Percentiles rank a stretch among this genome's conserved stretches.
Conservation (phyloP, 1,140 invertebrate species). For the Drosophila pallidifrons region DNA sequence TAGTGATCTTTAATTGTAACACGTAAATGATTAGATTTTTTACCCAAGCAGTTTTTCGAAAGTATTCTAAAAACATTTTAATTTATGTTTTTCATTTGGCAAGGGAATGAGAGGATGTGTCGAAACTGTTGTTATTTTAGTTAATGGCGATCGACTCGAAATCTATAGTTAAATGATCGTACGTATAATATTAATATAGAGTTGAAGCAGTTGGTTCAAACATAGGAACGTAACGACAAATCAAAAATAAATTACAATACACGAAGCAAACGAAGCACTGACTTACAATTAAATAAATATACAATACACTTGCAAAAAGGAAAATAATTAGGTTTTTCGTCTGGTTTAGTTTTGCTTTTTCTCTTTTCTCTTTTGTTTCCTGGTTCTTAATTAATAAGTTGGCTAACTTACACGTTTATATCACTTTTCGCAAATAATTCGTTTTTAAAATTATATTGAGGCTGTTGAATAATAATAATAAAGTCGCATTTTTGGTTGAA, state of each 20-base stretch:
- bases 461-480: constrained; percentile 67
- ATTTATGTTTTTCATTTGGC: constrained; percentile 27
- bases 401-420: constrained; percentile 81
- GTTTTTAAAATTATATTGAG: constrained; percentile 75
- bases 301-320: constrained; percentile 71
- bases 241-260: constrained; percentile 43
- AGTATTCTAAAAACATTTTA: constrained; percentile 18
- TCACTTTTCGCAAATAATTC: constrained; percentile 83
- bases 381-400: constrained; percentile 73
- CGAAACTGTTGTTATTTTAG: constrained; percentile 15
- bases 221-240: constrained; percentile 71
- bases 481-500: constrained; percentile 69
- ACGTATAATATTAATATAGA: constrained; percentile 2
- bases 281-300: constrained; percentile 76
- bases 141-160: constrained; percentile 24
- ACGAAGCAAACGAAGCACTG: constrained; percentile 52
- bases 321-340: constrained; percentile 33
- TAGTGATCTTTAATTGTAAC: constrained; percentile 29
- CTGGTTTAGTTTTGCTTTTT: background rate
- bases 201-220: constrained; percentile 33
- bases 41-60: constrained; percentile 63
- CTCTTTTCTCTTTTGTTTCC: too few species aligned
- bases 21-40: constrained; percentile 56
- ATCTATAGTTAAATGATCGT: constrained; percentile 28
- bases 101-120: constrained; percentile 39